Base-by-base conservation (phyloP, 30 jellyfish, hydroid and myxozoan species). In the Cassiopea xamachana region DNA sequence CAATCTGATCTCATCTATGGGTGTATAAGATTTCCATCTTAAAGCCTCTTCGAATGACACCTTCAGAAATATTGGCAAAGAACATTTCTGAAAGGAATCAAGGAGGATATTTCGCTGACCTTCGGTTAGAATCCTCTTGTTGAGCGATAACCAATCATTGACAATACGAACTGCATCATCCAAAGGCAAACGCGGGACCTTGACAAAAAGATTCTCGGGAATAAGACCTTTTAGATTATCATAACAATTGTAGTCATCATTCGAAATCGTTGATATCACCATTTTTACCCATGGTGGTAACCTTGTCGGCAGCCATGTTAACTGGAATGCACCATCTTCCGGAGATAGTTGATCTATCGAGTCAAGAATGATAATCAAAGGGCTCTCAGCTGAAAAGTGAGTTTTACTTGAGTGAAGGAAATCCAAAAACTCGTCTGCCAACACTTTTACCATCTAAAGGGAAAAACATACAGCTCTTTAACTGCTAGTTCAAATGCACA, bases 1-100 rank as follows among this genome's bases (percentile, higher is more conserved):
- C 46, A 93, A 83, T 60, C 48, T 77, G 79, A 81, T 79, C 49
- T 89, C 94, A 60, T 88, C 89, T 1, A 69, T 71, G 44, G 83
- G 90, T 9, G 97, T 68, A 62, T 93, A 93, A 9, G 98, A 93
- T 72, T 80, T 93, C 98, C 98, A 93, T 75, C 95, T 78, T 7
- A 82, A 48, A 19, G 98, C 98, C 67, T 93, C 95, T 58, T 93
- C 97, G 59, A 87, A 81, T 67, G 96, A 88, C 46, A 93, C 90
- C 64, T 78, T 82, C 60, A 93, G 97, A 49, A 93, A 93, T 13
- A 93, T 82, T 46, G 98, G 98, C 77, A 89, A 75, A 5, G 97
- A 81, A 74, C 97, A 88, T 84, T 93, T 77, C 78, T 84, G 88
- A 73, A 88, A 93, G 2, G 95, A 85, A 10, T 80, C 82, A 0